phyloP scores from a whole-genome alignment of 2,113 vertebrate species.

The Triplophysa dalaica region DNA sequence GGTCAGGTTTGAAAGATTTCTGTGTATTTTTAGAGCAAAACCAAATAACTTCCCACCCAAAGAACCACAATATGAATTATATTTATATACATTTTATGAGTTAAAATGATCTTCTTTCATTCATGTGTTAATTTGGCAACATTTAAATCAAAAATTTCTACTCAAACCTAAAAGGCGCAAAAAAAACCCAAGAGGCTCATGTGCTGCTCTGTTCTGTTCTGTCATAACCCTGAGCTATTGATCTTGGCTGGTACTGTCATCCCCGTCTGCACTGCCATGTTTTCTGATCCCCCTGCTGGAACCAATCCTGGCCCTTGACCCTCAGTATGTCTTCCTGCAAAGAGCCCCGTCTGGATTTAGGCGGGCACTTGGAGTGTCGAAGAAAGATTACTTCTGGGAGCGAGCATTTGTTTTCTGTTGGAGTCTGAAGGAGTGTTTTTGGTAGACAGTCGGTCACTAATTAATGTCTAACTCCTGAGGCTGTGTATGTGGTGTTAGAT shows the following conservation, averaged over 20 bases:
- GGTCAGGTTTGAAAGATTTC: neutral
- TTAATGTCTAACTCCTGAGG: constrained; percentile 3
- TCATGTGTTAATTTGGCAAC: too few species aligned
- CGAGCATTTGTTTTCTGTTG: constrained; percentile 7
- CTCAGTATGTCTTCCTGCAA: constrained; percentile 12
- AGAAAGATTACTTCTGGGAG: constrained; percentile 14
- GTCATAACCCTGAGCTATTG: constrained; percentile 35
- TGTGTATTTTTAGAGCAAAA: neutral
- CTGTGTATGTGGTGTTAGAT: constrained; percentile 11
- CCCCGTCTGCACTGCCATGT: constrained; percentile 37
- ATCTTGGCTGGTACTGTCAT: constrained; percentile 35
- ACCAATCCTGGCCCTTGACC: constrained; percentile 35
- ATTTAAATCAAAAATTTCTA: neutral
- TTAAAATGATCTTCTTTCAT: too few species aligned
- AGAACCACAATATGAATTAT: too few species aligned
- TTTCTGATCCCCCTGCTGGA: constrained; percentile 33
- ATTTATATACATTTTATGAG: too few species aligned
- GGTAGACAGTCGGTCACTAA: constrained; percentile 27
- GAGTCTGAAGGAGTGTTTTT: constrained; percentile 13
- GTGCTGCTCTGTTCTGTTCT: constrained; percentile 19
- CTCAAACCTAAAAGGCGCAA: neutral
- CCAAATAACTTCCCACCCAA: neutral
- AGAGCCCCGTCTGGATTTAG: neutral
- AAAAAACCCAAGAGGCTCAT: neutral
- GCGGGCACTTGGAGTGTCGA: neutral